phyloP scores from a whole-genome alignment of 2,113 vertebrate genomes.

The Mesoclemmys tuberculata region DNA sequence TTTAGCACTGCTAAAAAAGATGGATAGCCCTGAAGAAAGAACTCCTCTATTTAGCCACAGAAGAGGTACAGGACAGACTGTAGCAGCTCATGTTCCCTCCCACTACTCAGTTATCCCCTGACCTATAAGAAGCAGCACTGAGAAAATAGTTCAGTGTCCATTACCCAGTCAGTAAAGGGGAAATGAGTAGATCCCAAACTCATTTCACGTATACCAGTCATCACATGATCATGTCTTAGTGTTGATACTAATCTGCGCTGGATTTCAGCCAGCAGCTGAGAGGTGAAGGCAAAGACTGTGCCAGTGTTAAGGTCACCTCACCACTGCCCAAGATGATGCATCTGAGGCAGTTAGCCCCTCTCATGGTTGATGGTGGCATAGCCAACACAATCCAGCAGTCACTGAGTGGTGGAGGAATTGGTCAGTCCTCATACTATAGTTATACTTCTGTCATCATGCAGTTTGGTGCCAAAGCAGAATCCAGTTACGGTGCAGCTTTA shows the following conservation, averaged over 20 bases:
- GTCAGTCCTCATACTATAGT: constrained; percentile 19
- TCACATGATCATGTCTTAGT: not conserved
- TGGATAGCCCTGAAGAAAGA: not conserved
- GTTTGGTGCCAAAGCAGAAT: not conserved
- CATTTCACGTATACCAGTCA: not conserved
- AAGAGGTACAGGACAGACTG: not conserved
- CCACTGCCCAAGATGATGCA: not conserved
- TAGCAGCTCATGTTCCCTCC: not conserved
- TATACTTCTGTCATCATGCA: constrained; percentile 15
- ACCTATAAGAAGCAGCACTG: not conserved
- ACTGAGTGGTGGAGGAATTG: not conserved
- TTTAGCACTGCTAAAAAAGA: not conserved
- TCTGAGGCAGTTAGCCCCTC: not conserved
- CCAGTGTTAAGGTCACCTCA: constrained; percentile 55
- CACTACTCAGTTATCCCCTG: not conserved
- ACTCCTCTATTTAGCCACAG: not conserved
- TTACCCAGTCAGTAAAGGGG: not conserved
- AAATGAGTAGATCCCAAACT: not conserved
- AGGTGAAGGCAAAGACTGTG: constrained; percentile 53
- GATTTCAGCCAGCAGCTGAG: not conserved
- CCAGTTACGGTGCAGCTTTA: not conserved
- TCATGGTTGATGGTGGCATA: not conserved
- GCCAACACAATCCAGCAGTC: not conserved
- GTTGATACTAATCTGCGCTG: not conserved
- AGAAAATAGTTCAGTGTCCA: not conserved